A percentile compares a stretch with the other conserved stretches of the same genome.
phyloP scores from a whole-genome alignment of 2,888 invertebrate species.

The Lasioglossum lativentre region DNA sequence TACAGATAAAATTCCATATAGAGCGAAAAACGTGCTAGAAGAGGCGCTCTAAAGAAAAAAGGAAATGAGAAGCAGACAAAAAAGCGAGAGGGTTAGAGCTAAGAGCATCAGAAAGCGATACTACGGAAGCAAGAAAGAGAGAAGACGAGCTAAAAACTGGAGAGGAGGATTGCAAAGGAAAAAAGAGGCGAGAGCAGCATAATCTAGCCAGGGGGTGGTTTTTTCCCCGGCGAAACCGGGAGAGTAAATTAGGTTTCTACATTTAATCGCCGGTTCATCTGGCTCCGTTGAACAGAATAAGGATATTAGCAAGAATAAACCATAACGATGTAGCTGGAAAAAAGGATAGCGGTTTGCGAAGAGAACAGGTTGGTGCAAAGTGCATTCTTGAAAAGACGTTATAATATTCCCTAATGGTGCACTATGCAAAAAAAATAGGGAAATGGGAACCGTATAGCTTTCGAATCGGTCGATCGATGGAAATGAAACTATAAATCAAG shows the following conservation, averaged over 20 bases:
- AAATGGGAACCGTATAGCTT: neutral
- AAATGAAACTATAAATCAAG: neutral
- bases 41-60: neutral
- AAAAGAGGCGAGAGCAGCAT: neutral
- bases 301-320: neutral
- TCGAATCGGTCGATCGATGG: neutral
- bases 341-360: neutral
- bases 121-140: neutral
- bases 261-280: constrained; percentile 1
- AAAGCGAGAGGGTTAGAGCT: neutral
- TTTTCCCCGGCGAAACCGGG: neutral
- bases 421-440: neutral
- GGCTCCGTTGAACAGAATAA: neutral
- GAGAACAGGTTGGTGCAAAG: neutral
- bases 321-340: neutral
- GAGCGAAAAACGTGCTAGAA: too few species aligned
- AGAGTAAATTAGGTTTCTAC: neutral
- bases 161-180: too few species aligned
- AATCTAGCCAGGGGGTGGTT: neutral
- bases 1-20: too few species aligned
- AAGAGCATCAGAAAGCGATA: neutral
- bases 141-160: too few species aligned
- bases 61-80: neutral
- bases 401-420: neutral
- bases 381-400: neutral